Percentiles rank a stretch among this genome's conserved stretches.
phyloP scores from a whole-genome alignment of 2,113 vertebrate genomes.

The Rhinopomastus cyanomelas region DNA sequence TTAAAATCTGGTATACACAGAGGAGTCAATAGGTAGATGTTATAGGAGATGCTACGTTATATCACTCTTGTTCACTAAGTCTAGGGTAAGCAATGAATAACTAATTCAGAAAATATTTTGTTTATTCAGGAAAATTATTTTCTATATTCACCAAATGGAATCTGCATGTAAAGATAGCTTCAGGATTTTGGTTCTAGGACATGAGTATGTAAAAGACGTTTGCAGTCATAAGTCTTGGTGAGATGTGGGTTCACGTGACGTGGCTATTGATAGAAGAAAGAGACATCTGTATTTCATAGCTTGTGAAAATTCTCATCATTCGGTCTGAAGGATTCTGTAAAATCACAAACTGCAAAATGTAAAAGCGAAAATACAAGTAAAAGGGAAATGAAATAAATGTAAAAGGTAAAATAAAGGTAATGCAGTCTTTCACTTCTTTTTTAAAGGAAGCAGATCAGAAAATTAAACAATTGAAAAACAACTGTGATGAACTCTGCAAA shows the following conservation, averaged over 20 bases:
- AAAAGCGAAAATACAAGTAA: too few species aligned
- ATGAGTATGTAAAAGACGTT: not conserved
- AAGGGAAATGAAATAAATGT: too few species aligned
- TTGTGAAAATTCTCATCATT: not conserved
- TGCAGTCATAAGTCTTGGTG: not conserved
- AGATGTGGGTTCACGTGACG: not conserved
- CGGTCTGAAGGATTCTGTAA: not conserved
- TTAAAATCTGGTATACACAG: not conserved
- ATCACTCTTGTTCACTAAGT: not conserved
- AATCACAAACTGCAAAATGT: not conserved
- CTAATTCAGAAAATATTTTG: not conserved
- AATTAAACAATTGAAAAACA: conserved; percentile 77
- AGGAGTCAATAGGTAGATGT: not conserved
- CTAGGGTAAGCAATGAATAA: not conserved
- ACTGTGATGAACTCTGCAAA: conserved; percentile 81
- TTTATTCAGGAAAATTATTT: not conserved
- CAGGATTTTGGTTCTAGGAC: not conserved
- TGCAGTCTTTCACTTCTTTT: conserved; percentile 5
- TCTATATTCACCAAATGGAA: not conserved
- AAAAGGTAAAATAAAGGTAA: not conserved
- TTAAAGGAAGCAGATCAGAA: conserved; percentile 80
- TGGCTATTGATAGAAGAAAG: not conserved
- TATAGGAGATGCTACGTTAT: not conserved
- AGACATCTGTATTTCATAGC: not conserved
- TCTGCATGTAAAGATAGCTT: not conserved